A percentile compares a stretch with the other conserved stretches of the same genome.
These are phyloP conservation scores for Sminthurides bifidus DNA, from an alignment of 1,140 invertebrate species.

Conservation along the genomic window DNA sequence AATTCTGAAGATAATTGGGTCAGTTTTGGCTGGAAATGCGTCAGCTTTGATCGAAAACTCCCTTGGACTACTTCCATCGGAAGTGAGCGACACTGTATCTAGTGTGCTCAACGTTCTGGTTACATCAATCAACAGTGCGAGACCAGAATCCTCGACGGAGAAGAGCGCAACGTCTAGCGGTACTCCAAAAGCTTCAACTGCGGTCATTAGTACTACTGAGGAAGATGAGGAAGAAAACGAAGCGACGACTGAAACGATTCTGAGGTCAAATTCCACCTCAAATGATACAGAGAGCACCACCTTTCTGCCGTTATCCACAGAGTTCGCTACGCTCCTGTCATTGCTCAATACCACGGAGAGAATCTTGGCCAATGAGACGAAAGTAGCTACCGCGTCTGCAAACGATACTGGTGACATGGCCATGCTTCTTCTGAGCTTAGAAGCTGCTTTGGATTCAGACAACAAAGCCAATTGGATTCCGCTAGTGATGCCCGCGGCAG, in stretches of 20 bases:
- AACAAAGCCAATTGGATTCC: not conserved
- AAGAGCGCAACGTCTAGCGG: not conserved
- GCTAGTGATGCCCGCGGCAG: too few relatives aligned
- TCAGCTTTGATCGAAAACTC: not conserved
- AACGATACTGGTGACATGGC: not conserved
- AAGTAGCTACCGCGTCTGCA: not conserved
- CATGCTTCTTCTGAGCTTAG: not conserved
- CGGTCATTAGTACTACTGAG: not conserved
- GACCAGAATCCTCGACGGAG: not conserved
- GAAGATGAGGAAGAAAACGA: not conserved
- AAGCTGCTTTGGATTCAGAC: not conserved
- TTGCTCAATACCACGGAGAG: not conserved
- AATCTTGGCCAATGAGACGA: not conserved
- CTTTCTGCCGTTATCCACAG: not conserved
- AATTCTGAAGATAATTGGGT: not conserved
- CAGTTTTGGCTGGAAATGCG: not conserved
- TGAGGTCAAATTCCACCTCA: not conserved
- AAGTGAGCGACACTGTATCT: not conserved
- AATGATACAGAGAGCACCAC: not conserved
- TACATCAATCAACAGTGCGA: not conserved
- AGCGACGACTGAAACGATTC: not conserved
- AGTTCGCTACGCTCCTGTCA: not conserved
- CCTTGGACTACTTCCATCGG: not conserved
- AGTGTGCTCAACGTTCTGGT: not conserved
- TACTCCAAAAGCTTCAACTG: not conserved